Conservation (phyloP, 2,113 vertebrate genomes). For the Anguilla japonica region DNA sequence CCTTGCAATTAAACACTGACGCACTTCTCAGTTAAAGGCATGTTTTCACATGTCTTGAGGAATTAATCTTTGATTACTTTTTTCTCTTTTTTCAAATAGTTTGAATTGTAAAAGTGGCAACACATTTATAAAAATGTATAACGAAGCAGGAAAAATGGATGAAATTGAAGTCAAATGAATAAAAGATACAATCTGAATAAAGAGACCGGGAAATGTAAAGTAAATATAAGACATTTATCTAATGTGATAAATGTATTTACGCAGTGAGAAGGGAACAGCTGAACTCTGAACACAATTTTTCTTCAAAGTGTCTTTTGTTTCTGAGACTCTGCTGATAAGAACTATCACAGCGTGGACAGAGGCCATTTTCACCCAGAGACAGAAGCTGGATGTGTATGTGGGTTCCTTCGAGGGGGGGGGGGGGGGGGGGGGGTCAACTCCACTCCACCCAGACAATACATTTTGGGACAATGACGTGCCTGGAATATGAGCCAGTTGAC, state of each 20-base stretch:
- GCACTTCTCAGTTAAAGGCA: neutral
- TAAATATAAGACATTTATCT: neutral
- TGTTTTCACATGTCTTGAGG: neutral
- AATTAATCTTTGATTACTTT: neutral
- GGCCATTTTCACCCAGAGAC: neutral
- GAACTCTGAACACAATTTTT: neutral
- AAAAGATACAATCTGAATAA: neutral
- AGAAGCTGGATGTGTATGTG: neutral
- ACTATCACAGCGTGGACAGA: neutral
- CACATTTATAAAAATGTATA: neutral
- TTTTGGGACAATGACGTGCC: constrained; percentile 52
- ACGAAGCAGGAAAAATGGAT: no score
- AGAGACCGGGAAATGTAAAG: neutral
- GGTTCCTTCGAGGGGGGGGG: constrained; percentile 40
- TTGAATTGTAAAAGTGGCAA: neutral
- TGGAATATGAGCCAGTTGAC: constrained; percentile 62
- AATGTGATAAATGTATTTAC: neutral
- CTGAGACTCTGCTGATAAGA: neutral
- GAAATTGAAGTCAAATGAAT: neutral
- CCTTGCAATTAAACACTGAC: neutral
- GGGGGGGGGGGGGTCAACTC: constrained; percentile 45
- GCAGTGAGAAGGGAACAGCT: neutral
- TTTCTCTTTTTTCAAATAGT: neutral
- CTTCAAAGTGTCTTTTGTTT: neutral
- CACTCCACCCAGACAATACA: constrained; percentile 66